Evolutionary conservation across 2,113 vertebrate species (phyloP), one percentile per base, ranked within the genome.

Genomic region (Pangasianodon gigas): DNA sequence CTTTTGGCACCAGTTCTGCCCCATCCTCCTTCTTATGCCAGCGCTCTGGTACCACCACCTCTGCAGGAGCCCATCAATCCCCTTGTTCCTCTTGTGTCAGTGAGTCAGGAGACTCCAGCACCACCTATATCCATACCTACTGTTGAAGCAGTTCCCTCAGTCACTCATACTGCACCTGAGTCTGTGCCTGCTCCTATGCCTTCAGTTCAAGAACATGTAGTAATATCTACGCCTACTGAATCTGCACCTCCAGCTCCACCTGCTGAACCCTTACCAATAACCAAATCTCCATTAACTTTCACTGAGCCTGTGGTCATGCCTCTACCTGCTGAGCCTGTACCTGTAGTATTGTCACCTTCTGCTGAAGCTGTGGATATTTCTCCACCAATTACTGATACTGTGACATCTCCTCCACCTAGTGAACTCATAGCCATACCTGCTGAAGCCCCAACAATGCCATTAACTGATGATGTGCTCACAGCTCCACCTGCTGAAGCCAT

Each of bases 61-160:
- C 83, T 75, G 58, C 48, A 87, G 2, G 91, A 92, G 69, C 77
- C 92, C 46, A 62, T 87, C 29, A 69, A 75, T 87, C 67, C 89
- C 10, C 52, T 87, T 65, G 77, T 91, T 87, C 65, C 89, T 29
- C 56, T 87, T 58, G 71, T 92, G 8, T 54, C 87, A 88, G 90
- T 90, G 82, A 60, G n/a, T 56, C 44, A 69, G n/a, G 67, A 84
- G 79, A 90, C 91, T 71, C 84, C 89, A 82, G 41, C 93, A 2
- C 60, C 90, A 13, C 18, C 84, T 65, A 85, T 91, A 58, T 60
- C 87, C 86, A 86, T 67, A 86, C 75, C 37, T 60, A 65, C 48
- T 85, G 75, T 87, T 87, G 86, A 92, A 87, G 75, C 90, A 37
- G 29, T 90, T 24, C 58, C 81, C 18, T 3, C 89, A 8, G 16